A percentile compares a stretch with the other conserved stretches of the same genome.
Evolutionary conservation across 2,797 vertebrate genomes (phyloP).

Genomic region (Danio tinwini): DNA sequence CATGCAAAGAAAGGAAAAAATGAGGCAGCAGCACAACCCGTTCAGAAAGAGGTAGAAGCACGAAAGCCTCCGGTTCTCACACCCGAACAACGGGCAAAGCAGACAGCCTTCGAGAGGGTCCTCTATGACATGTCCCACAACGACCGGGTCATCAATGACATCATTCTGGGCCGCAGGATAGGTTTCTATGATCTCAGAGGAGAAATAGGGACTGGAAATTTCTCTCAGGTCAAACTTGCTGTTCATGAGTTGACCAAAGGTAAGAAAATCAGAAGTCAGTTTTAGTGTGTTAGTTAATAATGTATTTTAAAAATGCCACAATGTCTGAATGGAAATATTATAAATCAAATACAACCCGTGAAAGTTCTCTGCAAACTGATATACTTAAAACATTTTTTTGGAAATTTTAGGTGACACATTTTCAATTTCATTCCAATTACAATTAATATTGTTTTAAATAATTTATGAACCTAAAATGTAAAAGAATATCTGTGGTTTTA

Average conservation of each 20-base stretch:
- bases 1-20: slow-evolving; percentile 65
- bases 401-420: no score
- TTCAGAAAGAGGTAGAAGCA: slow-evolving; percentile 25
- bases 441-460: no score
- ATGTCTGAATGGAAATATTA: not conserved
- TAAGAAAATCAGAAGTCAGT: slow-evolving; percentile 54
- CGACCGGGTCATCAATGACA: slow-evolving; percentile 70
- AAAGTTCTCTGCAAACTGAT: no score
- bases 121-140: slow-evolving; percentile 80
- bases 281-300: not conserved
- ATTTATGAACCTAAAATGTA: no score
- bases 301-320: not conserved
- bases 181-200: slow-evolving; percentile 82
- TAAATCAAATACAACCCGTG: not conserved
- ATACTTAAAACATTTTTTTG: no score
- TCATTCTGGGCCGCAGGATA: slow-evolving; percentile 74
- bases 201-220: slow-evolving; percentile 80
- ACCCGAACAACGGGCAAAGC: slow-evolving; percentile 65
- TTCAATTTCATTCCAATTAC: no score
- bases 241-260: slow-evolving; percentile 81
- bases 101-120: slow-evolving; percentile 74
- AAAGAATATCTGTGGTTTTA: no score
- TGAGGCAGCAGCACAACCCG: slow-evolving; percentile 47
- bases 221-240: slow-evolving; percentile 79
- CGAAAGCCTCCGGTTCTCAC: slow-evolving; percentile 63